Evolutionary conservation across 2,113 vertebrate genomes (phyloP), one percentile per base, ranked within the genome.

Genomic region (Albula glossodonta): DNA sequence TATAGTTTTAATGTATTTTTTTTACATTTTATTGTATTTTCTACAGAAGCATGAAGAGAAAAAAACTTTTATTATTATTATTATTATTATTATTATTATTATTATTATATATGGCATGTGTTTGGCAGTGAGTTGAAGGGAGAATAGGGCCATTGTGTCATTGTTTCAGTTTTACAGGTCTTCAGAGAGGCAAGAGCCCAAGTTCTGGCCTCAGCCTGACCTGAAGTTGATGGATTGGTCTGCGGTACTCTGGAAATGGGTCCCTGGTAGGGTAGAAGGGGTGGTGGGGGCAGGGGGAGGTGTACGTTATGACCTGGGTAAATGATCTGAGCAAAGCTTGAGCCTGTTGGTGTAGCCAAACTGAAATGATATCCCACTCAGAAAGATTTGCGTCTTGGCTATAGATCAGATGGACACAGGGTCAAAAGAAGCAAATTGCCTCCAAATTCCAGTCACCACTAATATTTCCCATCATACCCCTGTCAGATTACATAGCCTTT

Each of bases 311-410:
- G 19, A 15, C 15, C 80, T 52, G 17, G 50, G 70, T 79, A 49
- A 79, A 49, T 79, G 78, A 79, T 79, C 78, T 79, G 48, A 79
- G 51, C 22, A 25, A 51, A 22, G 25, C 31, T 49, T 86, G 80
- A 78, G 84, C 89, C 88, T 87, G 56, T 19, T 19, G 80, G 89
- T 90, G 83, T 85, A 89, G 86, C 85, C 81, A 87, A 87, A 80
- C 84, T 84, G 88, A 92, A 92, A 92, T 85, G 82, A 79, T 84
- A 91, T 89, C 87, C 89, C 80, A 79, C 89, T 91, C 85, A 25
- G 31, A 51, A 17, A 83, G 70, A 88, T 83, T 66, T 77, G 84
- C 86, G 89, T 90, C 81, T 90, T 79, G 50, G 84, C 79, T 41
- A 86, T 31, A 63, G 53, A 51, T 89, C 81, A 51, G 63, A 83